Evolutionary conservation across 2,113 vertebrate genomes (phyloP), one percentile per base, ranked within the genome.

Genomic region (Clarias magur): DNA sequence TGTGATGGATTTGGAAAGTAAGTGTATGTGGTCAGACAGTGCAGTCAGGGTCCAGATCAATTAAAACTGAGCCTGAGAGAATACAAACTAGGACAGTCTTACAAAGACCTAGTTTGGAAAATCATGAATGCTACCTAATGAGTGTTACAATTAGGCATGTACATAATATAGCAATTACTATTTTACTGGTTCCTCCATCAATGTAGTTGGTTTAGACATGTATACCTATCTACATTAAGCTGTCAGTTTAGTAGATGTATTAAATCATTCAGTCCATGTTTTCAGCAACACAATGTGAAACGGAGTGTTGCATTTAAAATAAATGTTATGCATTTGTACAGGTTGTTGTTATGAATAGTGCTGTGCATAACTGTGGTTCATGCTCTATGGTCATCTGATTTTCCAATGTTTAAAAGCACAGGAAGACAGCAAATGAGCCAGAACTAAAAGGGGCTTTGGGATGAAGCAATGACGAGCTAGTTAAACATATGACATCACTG

Each of bases 401-500:
- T 90, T 80, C 79, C 79, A 80, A 27, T 60, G 79, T 80, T 90
- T 92, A 91, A 92, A 90, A 89, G 90, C 91, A 94, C 95, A 95
- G 95, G 93, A 95, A 95, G 93, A 90, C 89, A 91, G 76, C 91
- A 93, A 94, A 84, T 92, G 92, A 92, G 88, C 91, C 90, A 91
- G 93, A 90, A 94, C 89, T 94, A 94, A 94, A 91, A 87, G 88
- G 87, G 90, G 82, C 92, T 83, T 93, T 90, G 89, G 85, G 90
- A 67, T 80, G 68, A 87, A 92, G 94, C 94, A 96, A 94, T 93
- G 93, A 88, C 63, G 60, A 85, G 85, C 83, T 94, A 91, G 93
- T 92, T 90, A 94, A 95, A 95, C 95, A 95, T 83, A 95, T 96
- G 95, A 95, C 92, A 92, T 96, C 95, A 95, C 88, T 53, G 57